Conservation (phyloP, 2,113 vertebrate genomes). For the Zosterops hypoxanthus region DNA sequence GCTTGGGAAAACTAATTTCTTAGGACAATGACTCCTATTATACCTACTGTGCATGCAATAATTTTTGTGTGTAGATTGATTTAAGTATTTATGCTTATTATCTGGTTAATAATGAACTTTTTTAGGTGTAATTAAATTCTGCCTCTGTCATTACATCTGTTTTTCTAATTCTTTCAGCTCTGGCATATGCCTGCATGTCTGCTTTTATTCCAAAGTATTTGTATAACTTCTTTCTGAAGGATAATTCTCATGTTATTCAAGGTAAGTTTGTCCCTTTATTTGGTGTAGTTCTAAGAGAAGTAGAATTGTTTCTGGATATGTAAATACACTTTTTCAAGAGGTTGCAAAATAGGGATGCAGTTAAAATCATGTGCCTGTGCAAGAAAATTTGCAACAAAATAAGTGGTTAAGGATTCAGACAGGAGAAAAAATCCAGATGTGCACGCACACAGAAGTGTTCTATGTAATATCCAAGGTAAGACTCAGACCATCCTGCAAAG, state of each 20-base stretch:
- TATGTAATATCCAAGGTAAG: not conserved
- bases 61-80: not conserved
- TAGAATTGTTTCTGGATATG: not conserved
- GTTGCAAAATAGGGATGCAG: not conserved
- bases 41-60: not conserved
- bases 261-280: slow-evolving; percentile 74
- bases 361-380: not conserved
- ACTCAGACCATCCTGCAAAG: not conserved
- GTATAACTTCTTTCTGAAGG: slow-evolving; percentile 98
- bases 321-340: not conserved
- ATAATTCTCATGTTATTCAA: slow-evolving; percentile 99
- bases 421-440: not conserved
- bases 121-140: not conserved
- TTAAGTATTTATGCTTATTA: not conserved
- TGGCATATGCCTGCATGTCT: slow-evolving; percentile 98
- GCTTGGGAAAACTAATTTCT: not conserved
- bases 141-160: not conserved
- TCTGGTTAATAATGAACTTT: not conserved
- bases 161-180: slow-evolving; percentile 77
- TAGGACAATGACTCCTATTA: not conserved
- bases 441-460: not conserved
- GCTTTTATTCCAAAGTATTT: slow-evolving; percentile 99
- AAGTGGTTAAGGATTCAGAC: not conserved
- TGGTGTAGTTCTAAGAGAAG: not conserved
- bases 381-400: not conserved